phyloP scores from a whole-genome alignment of 2,113 vertebrate species.

The Podiceps cristatus region DNA sequence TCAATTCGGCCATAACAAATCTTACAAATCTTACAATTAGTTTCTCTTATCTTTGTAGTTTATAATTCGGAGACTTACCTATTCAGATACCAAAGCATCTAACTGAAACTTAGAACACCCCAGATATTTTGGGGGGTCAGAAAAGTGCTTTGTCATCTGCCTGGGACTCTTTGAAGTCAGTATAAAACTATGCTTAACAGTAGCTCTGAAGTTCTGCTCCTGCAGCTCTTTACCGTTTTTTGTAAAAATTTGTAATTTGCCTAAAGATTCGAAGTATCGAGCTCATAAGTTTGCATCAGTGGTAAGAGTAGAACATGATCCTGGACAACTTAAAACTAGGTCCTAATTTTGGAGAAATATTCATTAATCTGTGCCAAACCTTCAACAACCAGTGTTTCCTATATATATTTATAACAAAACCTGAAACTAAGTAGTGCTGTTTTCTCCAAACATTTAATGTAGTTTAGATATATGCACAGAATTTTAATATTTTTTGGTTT shows the following conservation, averaged over 20 bases:
- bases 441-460: background rate
- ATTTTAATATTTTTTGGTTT: background rate
- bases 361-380: slow-evolving; percentile 13
- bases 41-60: background rate
- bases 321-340: background rate
- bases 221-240: rapidly evolving
- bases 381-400: background rate
- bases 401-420: background rate
- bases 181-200: background rate
- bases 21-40: background rate
- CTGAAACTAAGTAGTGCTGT: background rate
- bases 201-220: background rate
- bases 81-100: background rate
- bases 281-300: background rate
- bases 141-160: background rate
- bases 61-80: background rate
- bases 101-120: background rate
- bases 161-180: background rate
- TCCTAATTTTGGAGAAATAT: background rate
- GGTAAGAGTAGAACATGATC: background rate
- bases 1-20: background rate
- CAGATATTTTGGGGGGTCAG: background rate
- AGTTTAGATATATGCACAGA: background rate
- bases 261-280: background rate
- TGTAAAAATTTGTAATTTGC: background rate